A percentile compares a stretch with the other conserved stretches of the same genome.
Evolutionary conservation across 1,140 invertebrate species (phyloP).

Genomic region (Apis mellifera): DNA sequence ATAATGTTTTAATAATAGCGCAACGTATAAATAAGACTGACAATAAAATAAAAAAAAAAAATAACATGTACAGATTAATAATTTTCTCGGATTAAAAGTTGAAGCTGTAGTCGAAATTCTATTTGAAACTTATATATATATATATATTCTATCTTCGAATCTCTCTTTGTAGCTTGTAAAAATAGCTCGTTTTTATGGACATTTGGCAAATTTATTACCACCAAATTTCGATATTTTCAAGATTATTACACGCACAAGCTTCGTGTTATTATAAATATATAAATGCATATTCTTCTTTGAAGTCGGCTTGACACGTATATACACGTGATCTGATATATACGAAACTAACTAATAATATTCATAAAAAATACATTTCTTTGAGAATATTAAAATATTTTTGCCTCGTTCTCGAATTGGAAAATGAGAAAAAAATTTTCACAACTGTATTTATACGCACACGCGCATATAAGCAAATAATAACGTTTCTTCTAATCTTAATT

Average conservation of each 20-base stretch:
- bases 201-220: conserved; percentile 1
- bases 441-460: conserved; percentile 1
- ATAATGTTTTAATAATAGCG: conserved; percentile 21
- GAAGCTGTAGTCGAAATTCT: conserved; percentile 1
- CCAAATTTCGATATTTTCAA: background rate
- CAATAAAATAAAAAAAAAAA: background rate
- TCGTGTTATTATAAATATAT: background rate
- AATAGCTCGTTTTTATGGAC: background rate
- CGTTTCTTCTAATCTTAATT: conserved; percentile 34
- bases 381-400: conserved; percentile 1
- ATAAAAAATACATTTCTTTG: background rate
- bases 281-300: background rate
- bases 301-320: background rate
- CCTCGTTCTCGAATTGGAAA: background rate
- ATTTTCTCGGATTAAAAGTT: background rate
- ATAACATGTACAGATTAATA: conserved; percentile 6
- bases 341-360: too few species aligned
- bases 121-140: background rate
- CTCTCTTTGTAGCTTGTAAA: background rate
- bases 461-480: conserved; percentile 20
- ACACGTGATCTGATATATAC: too few species aligned
- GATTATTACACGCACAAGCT: background rate
- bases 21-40: conserved; percentile 20
- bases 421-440: background rate
- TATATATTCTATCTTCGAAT: background rate